Evolutionary conservation across 2,797 vertebrate species (phyloP), one percentile per base, ranked within the genome.

Genomic region (Eurystomus glaucurus): DNA sequence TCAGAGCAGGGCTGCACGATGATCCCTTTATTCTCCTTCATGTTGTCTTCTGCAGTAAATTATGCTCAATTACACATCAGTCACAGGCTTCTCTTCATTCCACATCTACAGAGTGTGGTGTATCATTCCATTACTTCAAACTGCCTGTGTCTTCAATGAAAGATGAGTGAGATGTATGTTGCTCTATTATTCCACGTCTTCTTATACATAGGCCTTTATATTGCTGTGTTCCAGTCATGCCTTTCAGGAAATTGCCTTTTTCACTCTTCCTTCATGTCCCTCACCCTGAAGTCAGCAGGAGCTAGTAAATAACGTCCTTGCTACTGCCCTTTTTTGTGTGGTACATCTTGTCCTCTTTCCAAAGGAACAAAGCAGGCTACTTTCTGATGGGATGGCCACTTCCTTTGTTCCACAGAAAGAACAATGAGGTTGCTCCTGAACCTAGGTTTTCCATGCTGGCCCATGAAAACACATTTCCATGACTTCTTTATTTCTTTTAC

Each of bases 401-500:
- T 86, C 74, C 83, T 93, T 96, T 96, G 85, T 96, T 90, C 62
- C 76, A 45, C 29, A 51, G 48, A 92, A 88, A 85, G 93, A 95
- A 88, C 88, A 95, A 51, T 85, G 85, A 78, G 78, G 65, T 92
- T 96, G 86, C 86, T 95, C 81, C 88, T 94, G 72, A 93, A 90
- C 68, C 68, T 43, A 83, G 57, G 72, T 89, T 97, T 96, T 94
- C 78, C 89, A 83, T 94, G 80, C 84, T 78, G 77, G 65, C 62
- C 88, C 77, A 29, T 85, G 68, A 85, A 87, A 93, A 92, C 76
- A 29, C 85, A 94, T 82, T 94, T 83, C 76, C 81, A 88, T 64
- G 33, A 91, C 91, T 93, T 88, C 74, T 97, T 96, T 96, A 95
- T 97, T 85, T 55, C 90, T 97, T 95, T 97, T 72, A 31, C 78